Base-by-base conservation (phyloP, 2,797 vertebrate genomes). In the Acanthornis magna region DNA sequence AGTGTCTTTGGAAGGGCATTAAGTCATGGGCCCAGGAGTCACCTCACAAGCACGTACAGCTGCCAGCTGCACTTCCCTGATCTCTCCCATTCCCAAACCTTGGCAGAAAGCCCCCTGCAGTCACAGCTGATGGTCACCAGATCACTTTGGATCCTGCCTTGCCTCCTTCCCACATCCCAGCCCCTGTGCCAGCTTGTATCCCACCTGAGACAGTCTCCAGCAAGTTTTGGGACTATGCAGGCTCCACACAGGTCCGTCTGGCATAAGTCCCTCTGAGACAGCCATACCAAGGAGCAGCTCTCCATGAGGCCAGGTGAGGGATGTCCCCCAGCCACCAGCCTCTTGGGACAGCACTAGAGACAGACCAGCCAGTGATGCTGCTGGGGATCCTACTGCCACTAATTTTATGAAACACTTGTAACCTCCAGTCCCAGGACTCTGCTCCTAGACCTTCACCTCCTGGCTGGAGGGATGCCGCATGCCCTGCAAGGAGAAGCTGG, bases 1-100 rank as follows among this genome's bases (percentile, higher is more conserved):
- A 87, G 43, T 57, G 32, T 82, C 92, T 95, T 82, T 90, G 88
- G 90, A 94, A 90, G 88, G 71, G 48, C 66, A 36, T 86, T 51
- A 70, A 77, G 19, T 81, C 82, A 73, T 47, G 55, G 48, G 71
- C 71, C 66, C 29, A 62, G 62, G 86, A 83, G 66, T 65, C 15
- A 1, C 48, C 74, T 84, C 2, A 0, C 27, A 75, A 74, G 76
- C 58, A 7, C 25, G 48, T 29, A 75, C 83, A 88, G 85, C 88
- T 88, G 73, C 70, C 90, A 91, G 73, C 43, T 88, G 75, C 82
- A 34, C 65, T 89, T 80, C 45, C 65, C 72, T n/a, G 29, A 14
- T 34, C 75, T 47, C 70, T 82, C 13, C 34, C 4, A 0, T 71
- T 83, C 62, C 62, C 79, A 89, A 26, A 54, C 29, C 57, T 72